Percentiles rank a stretch among this genome's conserved stretches.
Evolutionary conservation across 2,888 invertebrate species (phyloP).

Genomic region (Oscheius sp.): DNA sequence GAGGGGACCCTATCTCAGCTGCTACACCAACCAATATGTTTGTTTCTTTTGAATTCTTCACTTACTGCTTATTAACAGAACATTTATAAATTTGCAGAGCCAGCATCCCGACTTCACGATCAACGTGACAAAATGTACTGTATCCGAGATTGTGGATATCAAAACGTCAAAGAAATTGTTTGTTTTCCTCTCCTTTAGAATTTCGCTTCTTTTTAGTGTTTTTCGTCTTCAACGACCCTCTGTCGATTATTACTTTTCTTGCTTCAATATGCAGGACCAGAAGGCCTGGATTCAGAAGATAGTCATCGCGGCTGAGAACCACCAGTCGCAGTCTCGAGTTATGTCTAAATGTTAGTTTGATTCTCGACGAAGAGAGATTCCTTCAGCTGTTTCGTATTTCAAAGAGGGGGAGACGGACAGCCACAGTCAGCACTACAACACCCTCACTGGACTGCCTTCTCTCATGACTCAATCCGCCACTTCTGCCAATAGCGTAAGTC

Average conservation of each 20-base stretch:
- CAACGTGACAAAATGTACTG: constrained; percentile 51
- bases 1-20: constrained; percentile 48
- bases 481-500: constrained; percentile 23
- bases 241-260: constrained; percentile 55
- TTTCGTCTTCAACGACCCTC: constrained; percentile 51
- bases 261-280: constrained; percentile 47
- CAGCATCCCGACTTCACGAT: constrained; percentile 60
- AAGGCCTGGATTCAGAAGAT: constrained; percentile 51
- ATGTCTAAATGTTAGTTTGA: constrained; percentile 46
- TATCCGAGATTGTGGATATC: constrained; percentile 56
- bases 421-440: constrained; percentile 27
- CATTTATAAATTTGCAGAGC: constrained; percentile 34
- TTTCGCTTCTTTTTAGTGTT: constrained; percentile 44
- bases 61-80: not conserved
- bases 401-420: constrained; percentile 30
- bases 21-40: constrained; percentile 60
- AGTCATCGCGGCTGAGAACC: constrained; percentile 40
- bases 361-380: not conserved
- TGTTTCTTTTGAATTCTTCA: no score
- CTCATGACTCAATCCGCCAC: constrained; percentile 6
- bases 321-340: constrained; percentile 29
- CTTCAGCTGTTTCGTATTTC: constrained; percentile 48
- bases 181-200: constrained; percentile 12
- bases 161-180: constrained; percentile 67
- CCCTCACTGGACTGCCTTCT: constrained; percentile 27